Evolutionary conservation across 2,797 vertebrate species (phyloP), one percentile per base, ranked within the genome.

Genomic region (Prunella strophiata): DNA sequence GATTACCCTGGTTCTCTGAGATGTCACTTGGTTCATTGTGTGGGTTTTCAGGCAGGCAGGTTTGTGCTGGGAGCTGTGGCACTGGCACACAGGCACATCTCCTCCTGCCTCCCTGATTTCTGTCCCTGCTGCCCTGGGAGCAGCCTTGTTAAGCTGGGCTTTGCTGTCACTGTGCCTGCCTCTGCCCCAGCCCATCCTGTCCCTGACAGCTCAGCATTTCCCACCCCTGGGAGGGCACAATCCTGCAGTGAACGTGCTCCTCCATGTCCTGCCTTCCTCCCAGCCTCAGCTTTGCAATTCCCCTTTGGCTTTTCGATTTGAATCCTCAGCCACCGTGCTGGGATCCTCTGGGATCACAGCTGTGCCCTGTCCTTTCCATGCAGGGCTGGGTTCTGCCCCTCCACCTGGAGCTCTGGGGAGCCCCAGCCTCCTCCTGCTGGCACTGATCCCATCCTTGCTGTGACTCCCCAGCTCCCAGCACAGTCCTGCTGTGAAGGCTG

Each of bases 181-280:
- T 32, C 51, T 20, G 51, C 20, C 6, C 18, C 51, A 68, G 20
- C 16, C 22, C 66, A 9, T 34, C 48, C 42, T 75, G 62, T 25
- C 43, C n/a, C 54, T 16, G 48, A 32, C 23, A 13, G 30, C 42
- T 15, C 5, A 32, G n/a, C 1, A 0, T 3, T 25, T 40, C 34
- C 61, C 11, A 51, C 25, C 25, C 19, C 27, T 47, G 36, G 55
- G 38, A 52, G 58, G 30, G 32, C 51, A 50, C 42, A 15, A 2
- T 40, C 30, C 52, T 36, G 48, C n/a, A 40, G 22, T 8, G 13
- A 40, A 6, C 9, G 2, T 11, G 20, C 20, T 66, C 7, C 2
- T 48, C 43, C 5, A 0, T 5, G 2, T 14, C 43, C 67, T 73
- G 73, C 70, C 38, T 73, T 89, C n/a, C 59, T 54, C 25, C 48